These are phyloP conservation scores for Melieria omissa DNA, from an alignment of 2,888 invertebrate genomes.

Conservation along the genomic window DNA sequence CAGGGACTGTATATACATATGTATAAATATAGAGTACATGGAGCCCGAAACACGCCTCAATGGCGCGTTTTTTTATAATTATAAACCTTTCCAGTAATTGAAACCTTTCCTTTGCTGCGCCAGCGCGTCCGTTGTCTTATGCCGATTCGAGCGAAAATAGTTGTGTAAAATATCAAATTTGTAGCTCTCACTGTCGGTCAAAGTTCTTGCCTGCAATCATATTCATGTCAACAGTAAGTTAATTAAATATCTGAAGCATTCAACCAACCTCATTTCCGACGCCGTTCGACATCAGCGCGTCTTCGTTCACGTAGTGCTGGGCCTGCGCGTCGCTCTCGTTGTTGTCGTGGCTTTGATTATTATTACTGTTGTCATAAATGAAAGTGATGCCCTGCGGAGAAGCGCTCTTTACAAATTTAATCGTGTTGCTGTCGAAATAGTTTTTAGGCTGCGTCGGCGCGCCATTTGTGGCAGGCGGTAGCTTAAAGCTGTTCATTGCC, in stretches of 20 bases:
- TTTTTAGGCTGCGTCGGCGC: slow-evolving; percentile 61
- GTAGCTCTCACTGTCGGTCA: slow-evolving; percentile 66
- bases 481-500: slow-evolving; percentile 72
- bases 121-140: slow-evolving; percentile 70
- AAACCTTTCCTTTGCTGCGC: slow-evolving; percentile 70
- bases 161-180: slow-evolving; percentile 71
- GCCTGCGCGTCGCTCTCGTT: background rate
- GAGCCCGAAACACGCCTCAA: too few species aligned
- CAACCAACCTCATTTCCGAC: background rate
- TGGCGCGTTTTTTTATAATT: too few species aligned
- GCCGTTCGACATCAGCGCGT: too few species aligned
- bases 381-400: background rate
- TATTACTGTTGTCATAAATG: background rate
- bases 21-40: too few species aligned
- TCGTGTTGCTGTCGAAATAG: background rate
- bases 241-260: background rate
- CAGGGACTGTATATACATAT: too few species aligned
- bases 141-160: slow-evolving; percentile 75
- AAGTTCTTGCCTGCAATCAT: slow-evolving; percentile 45
- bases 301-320: too few species aligned
- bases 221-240: too few species aligned
- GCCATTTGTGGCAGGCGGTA: slow-evolving; percentile 71
- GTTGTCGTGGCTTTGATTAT: background rate
- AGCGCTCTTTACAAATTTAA: background rate
- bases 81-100: slow-evolving; percentile 69